Evolutionary conservation across 1,140 invertebrate species (phyloP), one percentile per base, ranked within the genome.

Genomic region (Drosophila sulfurigaster): DNA sequence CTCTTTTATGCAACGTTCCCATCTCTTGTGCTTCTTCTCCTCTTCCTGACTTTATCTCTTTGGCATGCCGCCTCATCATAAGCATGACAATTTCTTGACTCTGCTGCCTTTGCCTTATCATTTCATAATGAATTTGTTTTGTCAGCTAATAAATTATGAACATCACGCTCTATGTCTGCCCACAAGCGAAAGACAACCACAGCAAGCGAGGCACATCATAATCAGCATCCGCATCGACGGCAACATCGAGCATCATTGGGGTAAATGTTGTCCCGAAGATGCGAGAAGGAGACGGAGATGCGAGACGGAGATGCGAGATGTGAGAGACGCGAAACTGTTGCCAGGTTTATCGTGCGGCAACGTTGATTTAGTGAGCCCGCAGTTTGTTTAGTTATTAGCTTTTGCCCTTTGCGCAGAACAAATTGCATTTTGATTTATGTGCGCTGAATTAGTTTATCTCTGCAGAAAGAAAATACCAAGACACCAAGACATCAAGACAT

Each of bases 91-190:
- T 85, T 89, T 74, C 66, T 76, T 66, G 68, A 59, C 46, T 71
- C 32, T 51, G 20, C 16, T 59, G 75, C 59, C 59, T 57, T 59
- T 32, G 69, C 54, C 81, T 90, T 89, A 89, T 89, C 85, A 89
- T 90, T 85, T 81, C 78, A 85, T 85, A 89, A 89, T 89, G 85
- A 89, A 89, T 89, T 89, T 89, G 86, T 89, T 89, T 89, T 89
- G 85, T 89, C 85, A 89, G 85, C 86, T 75, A 85, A 89, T 89
- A 89, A 89, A 89, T 89, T 85, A 89, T 85, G 78, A 80, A 57
- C 78, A 88, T 81, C 83, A 88, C 81, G 85, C 70, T 88, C 78
- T 49, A 59, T 64, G 65, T 80, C 70, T 66, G 57, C 48, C 66
- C 57, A 75, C 51, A 52, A 65, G 58, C 11, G 28, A 25, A 25